Base-by-base conservation (phyloP, 2,888 invertebrate species). In the Euzetes globulus region DNA sequence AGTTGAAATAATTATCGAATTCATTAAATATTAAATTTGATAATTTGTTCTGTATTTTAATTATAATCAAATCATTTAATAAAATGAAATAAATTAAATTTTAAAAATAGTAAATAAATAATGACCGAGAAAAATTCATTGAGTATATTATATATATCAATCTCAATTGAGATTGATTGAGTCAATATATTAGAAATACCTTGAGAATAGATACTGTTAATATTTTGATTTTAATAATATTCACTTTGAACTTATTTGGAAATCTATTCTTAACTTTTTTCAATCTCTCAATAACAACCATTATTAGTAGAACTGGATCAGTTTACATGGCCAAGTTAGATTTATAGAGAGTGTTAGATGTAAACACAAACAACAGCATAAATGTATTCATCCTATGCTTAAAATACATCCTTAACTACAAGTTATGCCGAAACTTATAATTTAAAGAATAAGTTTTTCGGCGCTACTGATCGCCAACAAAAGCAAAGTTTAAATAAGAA, bases 341-440 rank as follows among this genome's bases (percentile, higher is more conserved):
- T 17, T 11, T 13, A 58, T 33, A 33, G 33, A 4, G 37, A 33
- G 17, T 25, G 19, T n/a, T n/a, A n/a, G 19, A 60, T 33, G 45
- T 68, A 41, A 19, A 45, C 68, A 29, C 60, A 60, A 45, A 65
- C 65, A 45, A 68, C 41, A 45, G 45, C 45, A 5, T 41, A 68
- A 68, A 68, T 41, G 41, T 68, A 41, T 68, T 68, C 41, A 41
- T 1, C 19, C 9, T 11, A 19, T 33, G 3, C 22, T 22, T 13
- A 68, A 37, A 41, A 11, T 17, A 60, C 3, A 41, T 5, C 11
- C 27, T 33, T n/a, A 29, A 9, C 63, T 63, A 29, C 45, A 41
- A 19, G 41, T 68, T 68, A 45, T 68, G 9, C 22, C 68, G 45
- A 22, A 68, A 17, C 68, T 22, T 68, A 45, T 68, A 68, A 68